phyloP scores from a whole-genome alignment of 2,797 vertebrate genomes.

The Bothrops alternatus region DNA sequence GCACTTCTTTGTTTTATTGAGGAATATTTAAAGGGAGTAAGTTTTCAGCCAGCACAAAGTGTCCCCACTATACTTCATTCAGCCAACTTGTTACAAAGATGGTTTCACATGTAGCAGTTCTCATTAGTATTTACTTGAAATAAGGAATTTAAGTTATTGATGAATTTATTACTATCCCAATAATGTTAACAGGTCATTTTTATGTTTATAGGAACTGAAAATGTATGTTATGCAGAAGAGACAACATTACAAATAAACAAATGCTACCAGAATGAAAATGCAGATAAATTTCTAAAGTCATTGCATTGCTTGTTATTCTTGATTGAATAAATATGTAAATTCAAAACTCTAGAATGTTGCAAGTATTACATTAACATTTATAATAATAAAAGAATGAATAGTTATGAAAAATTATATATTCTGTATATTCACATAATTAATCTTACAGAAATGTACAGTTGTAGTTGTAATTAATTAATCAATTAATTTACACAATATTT shows the following conservation, averaged over 20 bases:
- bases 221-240: neutral
- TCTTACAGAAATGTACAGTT: neutral
- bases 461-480: neutral
- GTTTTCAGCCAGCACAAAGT: neutral
- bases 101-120: neutral
- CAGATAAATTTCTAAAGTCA: conserved; percentile 54
- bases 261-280: neutral
- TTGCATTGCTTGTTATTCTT: conserved; percentile 36
- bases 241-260: neutral
- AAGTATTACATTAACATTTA: neutral
- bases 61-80: neutral
- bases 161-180: neutral
- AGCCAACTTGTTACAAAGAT: neutral
- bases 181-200: neutral
- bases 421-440: neutral
- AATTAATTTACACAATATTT: neutral
- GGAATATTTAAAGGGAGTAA: neutral
- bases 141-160: neutral
- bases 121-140: neutral
- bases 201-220: neutral
- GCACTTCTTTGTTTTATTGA: neutral
- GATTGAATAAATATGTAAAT: conserved; percentile 3
- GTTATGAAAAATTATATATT: neutral
- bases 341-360: neutral
- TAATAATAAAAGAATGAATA: neutral